Base-by-base conservation (phyloP, 2,888 invertebrate genomes). In the Galeruca laticollis region DNA sequence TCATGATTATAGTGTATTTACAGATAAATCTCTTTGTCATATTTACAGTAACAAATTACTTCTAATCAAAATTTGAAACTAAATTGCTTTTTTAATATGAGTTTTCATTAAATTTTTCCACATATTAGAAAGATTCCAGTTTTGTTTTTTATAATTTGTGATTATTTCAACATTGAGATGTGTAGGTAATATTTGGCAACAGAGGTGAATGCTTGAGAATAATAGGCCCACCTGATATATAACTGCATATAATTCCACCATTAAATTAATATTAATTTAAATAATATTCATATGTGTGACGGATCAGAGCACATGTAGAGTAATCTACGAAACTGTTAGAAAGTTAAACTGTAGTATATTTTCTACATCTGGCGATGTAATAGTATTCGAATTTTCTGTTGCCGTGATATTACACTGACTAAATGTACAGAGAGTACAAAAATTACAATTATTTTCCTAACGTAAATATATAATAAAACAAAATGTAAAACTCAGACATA, bases 291-390 rank as follows among this genome's bases (percentile, higher is more conserved):
- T 63, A 54, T 18, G n/a, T 56, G 43, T 54, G 37, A 57, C 57
- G 64, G 64, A 56, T 64, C 64, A 64, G 13, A 47, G 64, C 43
- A 64, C 64, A 64, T 47, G 57, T 57, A 47, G 64, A 64, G 57
- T 64, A 57, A 26, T 26, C 26, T 47, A 57, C 31, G 47, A 43
- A 56, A 56, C 47, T 57, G 56, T 47, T 64, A 64, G 64, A 64
- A 64, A 64, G 64, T 63, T 64, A 8, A 47, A 47, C n/a, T 47
- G 47, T 47, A 47, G 9, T 47, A 52, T 26, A 26, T 26, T 52
- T 26, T 52, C n/a, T 52, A 52, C 26, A 52, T 13, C 13, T 52
- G 11, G 15, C 40, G 0, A n/a, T 40, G 13, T 40, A n/a, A 40
- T 40, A 40, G n/a, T 15, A 47, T 9, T 18, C 47, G 18, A 47